phyloP scores from a whole-genome alignment of 2,113 vertebrate genomes.

The Pseudolaguvia tuberculata region DNA sequence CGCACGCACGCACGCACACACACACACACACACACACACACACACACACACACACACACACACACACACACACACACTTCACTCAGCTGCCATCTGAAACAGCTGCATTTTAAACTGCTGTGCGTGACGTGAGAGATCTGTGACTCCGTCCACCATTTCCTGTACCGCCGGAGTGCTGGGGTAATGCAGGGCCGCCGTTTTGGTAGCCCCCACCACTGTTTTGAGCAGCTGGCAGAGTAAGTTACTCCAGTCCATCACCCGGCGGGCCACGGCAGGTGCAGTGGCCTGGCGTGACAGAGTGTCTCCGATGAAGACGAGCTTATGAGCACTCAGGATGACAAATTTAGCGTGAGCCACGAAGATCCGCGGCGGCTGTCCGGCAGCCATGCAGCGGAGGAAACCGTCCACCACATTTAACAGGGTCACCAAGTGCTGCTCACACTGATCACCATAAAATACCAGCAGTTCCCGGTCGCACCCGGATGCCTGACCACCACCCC shows the following conservation, averaged over 20 bases:
- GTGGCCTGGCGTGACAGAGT: slow-evolving; percentile 82
- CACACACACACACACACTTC: slow-evolving; percentile 50
- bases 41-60: background rate
- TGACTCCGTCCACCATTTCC: slow-evolving; percentile 90
- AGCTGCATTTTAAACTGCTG: slow-evolving; percentile 87
- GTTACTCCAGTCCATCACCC: slow-evolving; percentile 90
- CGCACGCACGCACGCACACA: slow-evolving; percentile 4
- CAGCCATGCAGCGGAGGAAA: slow-evolving; percentile 82
- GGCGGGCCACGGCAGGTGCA: slow-evolving; percentile 77
- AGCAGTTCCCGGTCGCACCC: slow-evolving; percentile 81
- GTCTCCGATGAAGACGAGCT: slow-evolving; percentile 97
- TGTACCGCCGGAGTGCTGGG: slow-evolving; percentile 83
- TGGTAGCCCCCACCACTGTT: slow-evolving; percentile 83
- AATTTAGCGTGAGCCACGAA: slow-evolving; percentile 97
- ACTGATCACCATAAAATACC: slow-evolving; percentile 88
- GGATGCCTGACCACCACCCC: slow-evolving; percentile 53
- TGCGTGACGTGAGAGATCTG: slow-evolving; percentile 79
- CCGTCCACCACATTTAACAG: slow-evolving; percentile 89
- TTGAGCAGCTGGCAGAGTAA: slow-evolving; percentile 90
- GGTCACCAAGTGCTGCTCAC: slow-evolving; percentile 85
- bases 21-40: slow-evolving; percentile 3
- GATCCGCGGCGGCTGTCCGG: slow-evolving; percentile 87
- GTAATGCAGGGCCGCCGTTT: slow-evolving; percentile 86
- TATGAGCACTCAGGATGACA: slow-evolving; percentile 94
- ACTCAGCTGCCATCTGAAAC: slow-evolving; percentile 78